phyloP scores from a whole-genome alignment of 2,888 invertebrate genomes.

The Nebria salina region DNA sequence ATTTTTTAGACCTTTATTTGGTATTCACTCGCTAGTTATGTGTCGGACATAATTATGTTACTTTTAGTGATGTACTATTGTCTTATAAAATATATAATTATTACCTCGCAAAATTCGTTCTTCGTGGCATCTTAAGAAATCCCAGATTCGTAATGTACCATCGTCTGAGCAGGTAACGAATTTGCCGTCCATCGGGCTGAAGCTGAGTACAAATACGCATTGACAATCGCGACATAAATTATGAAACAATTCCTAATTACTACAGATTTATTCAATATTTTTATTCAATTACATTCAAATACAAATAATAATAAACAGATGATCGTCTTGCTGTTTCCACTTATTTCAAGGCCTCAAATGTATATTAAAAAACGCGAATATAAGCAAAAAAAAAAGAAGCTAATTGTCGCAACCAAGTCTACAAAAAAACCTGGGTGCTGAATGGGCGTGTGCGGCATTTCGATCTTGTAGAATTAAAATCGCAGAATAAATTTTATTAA shows the following conservation, averaged over 20 bases:
- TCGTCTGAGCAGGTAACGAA: conserved; percentile 99
- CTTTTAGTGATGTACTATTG: background rate
- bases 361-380: too few relatives aligned
- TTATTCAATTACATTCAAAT: background rate
- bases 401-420: too few relatives aligned
- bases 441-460: too few relatives aligned
- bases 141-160: conserved; percentile 98
- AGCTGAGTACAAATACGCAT: conserved; percentile 69
- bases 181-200: conserved; percentile 98
- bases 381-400: too few relatives aligned
- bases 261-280: background rate
- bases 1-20: too few relatives aligned
- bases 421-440: too few relatives aligned
- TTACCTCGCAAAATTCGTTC: conserved; percentile 89
- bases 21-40: too few relatives aligned
- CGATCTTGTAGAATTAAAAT: too few relatives aligned
- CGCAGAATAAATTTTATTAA: too few relatives aligned
- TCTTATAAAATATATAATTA: background rate
- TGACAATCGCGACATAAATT: conserved; percentile 23
- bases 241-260: conserved; percentile 5
- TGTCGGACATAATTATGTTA: too few relatives aligned
- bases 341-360: too few relatives aligned
- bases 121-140: conserved; percentile 96
- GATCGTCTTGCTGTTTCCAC: too few relatives aligned
- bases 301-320: background rate